These are phyloP conservation scores for Gavia stellata DNA, from an alignment of 2,113 vertebrate species.

Conservation along the genomic window DNA sequence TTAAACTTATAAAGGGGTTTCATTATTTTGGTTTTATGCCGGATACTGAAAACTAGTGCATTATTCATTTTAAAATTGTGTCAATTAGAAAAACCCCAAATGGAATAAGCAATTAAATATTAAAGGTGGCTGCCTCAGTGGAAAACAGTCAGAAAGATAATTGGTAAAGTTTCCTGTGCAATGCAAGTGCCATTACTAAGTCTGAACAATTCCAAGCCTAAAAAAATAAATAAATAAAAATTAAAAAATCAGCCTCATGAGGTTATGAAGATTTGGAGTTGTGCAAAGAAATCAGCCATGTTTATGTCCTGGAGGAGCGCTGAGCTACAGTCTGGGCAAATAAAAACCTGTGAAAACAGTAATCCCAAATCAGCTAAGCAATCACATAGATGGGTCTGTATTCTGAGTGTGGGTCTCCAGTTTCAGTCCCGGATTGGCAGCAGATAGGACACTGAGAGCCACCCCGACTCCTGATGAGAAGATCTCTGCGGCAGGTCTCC, in stretches of 20 bases:
- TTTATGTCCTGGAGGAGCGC: not conserved
- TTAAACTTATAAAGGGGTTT: slow-evolving; percentile 60
- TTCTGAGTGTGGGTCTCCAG: not conserved
- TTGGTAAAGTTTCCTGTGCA: not conserved
- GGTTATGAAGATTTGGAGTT: not conserved
- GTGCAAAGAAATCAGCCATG: not conserved
- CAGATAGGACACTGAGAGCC: not conserved
- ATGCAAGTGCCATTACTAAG: not conserved
- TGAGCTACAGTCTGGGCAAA: not conserved
- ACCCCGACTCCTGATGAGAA: not conserved
- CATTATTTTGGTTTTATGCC: slow-evolving; percentile 19
- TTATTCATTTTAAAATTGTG: slow-evolving; percentile 52
- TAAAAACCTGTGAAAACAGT: not conserved
- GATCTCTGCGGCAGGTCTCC: not conserved
- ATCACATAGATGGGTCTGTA: rapidly evolving
- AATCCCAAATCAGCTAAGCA: not conserved
- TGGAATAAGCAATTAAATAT: slow-evolving; percentile 54
- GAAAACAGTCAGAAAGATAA: slow-evolving; percentile 5
- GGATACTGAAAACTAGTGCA: slow-evolving; percentile 30
- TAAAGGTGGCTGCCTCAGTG: slow-evolving; percentile 28
- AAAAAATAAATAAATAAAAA: not conserved
- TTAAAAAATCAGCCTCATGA: not conserved
- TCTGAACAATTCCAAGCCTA: not conserved
- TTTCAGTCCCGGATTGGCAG: not conserved
- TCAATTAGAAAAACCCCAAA: slow-evolving; percentile 36